Evolutionary conservation across 2,888 invertebrate species (phyloP).

Genomic region (Sinelater perroti): DNA sequence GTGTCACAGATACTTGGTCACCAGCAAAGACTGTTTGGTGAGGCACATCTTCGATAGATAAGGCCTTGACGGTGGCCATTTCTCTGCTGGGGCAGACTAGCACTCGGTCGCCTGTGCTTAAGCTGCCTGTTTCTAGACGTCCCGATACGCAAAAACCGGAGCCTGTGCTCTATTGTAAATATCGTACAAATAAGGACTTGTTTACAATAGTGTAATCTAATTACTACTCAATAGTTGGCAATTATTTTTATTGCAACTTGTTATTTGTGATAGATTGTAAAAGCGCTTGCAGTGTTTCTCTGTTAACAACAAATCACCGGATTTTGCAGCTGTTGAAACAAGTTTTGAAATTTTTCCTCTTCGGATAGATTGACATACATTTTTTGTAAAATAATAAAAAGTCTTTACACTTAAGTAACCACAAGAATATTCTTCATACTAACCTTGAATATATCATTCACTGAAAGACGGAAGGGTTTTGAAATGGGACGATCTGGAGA

Average conservation of each 20-base stretch:
- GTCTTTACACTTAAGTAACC: too few relatives aligned
- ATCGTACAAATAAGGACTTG: too few relatives aligned
- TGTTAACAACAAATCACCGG: too few relatives aligned
- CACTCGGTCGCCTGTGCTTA: slow-evolving; percentile 87
- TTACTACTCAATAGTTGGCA: background rate
- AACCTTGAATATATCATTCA: slow-evolving; percentile 95
- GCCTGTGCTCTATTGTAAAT: slow-evolving; percentile 74
- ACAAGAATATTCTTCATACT: too few relatives aligned
- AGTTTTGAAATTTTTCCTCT: too few relatives aligned
- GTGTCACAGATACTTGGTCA: slow-evolving; percentile 85
- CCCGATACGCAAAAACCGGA: slow-evolving; percentile 93
- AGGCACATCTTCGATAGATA: slow-evolving; percentile 75
- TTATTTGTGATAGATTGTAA: slow-evolving; percentile 55
- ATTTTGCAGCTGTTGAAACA: too few relatives aligned
- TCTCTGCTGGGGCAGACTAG: slow-evolving; percentile 87
- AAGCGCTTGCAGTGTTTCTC: too few relatives aligned
- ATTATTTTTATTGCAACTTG: background rate
- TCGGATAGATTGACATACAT: too few relatives aligned
- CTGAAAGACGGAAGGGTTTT: slow-evolving; percentile 90
- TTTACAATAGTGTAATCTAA: too few relatives aligned
- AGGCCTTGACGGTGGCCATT: slow-evolving; percentile 80
- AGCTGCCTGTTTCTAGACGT: slow-evolving; percentile 88
- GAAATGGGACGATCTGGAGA: slow-evolving; percentile 86
- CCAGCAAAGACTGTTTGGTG: slow-evolving; percentile 88
- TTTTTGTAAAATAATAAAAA: too few relatives aligned